Conservation (phyloP, 2,888 invertebrate species). For the Eristalis arbustorum region DNA sequence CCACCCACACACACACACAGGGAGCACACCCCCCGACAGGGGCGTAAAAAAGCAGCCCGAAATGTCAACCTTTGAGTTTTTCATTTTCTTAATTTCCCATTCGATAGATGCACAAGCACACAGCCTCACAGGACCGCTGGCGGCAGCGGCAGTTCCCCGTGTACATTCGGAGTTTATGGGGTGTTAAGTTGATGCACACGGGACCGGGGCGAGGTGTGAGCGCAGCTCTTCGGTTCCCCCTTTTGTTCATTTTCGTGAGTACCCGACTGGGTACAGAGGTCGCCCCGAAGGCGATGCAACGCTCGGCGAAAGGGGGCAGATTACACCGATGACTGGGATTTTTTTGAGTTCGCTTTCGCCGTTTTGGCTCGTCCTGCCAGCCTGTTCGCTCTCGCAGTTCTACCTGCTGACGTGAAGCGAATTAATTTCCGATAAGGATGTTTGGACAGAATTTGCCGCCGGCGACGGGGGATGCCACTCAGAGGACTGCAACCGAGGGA, state of each 20-base stretch:
- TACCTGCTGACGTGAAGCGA: slow-evolving; percentile 66
- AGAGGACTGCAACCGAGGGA: neutral
- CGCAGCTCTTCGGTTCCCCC: neutral
- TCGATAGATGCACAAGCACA: slow-evolving; percentile 42
- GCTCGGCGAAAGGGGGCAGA: neutral
- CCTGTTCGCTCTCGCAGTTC: slow-evolving; percentile 37
- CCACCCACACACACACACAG: neutral
- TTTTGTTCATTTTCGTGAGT: slow-evolving; percentile 13
- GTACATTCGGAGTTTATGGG: slow-evolving; percentile 51
- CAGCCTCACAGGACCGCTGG: neutral
- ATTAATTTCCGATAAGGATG: slow-evolving; percentile 70
- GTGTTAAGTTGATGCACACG: slow-evolving; percentile 61
- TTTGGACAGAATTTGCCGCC: slow-evolving; percentile 33
- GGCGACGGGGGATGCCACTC: neutral
- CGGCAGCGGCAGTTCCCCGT: neutral
- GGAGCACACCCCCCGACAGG: neutral
- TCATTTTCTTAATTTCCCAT: slow-evolving; percentile 65
- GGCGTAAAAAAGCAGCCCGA: slow-evolving; percentile 39
- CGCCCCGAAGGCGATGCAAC: slow-evolving; percentile 32
- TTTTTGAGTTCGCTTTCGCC: neutral
- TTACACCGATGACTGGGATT: neutral
- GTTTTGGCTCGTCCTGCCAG: neutral
- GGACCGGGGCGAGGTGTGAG: slow-evolving; percentile 1
- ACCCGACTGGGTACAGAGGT: slow-evolving; percentile 30
- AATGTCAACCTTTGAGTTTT: slow-evolving; percentile 70